Evolutionary conservation across 2,113 vertebrate species (phyloP).

Genomic region (Scomber colias): DNA sequence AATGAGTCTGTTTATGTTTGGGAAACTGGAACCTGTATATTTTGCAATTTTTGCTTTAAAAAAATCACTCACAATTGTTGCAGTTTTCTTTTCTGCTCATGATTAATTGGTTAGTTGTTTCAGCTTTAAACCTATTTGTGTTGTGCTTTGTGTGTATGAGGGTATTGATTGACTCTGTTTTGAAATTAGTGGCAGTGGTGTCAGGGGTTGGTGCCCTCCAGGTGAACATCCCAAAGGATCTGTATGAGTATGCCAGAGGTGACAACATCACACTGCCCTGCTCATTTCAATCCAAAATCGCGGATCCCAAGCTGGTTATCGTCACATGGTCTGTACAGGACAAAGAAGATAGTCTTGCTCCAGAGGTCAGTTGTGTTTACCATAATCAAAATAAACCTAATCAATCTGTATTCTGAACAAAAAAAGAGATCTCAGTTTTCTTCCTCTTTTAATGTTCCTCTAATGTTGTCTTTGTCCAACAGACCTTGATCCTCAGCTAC

Average conservation of each 20-base stretch:
- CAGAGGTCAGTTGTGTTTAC: constrained; percentile 50
- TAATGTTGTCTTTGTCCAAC: constrained; percentile 15
- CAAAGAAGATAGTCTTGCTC: rapidly evolving
- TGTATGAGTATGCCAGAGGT: constrained; percentile 70
- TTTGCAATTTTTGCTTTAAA: too few species aligned
- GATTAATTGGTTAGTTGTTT: too few species aligned
- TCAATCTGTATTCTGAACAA: not conserved
- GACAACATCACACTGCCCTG: constrained; percentile 76
- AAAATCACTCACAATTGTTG: too few species aligned
- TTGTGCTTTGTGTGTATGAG: not conserved
- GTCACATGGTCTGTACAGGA: constrained; percentile 59
- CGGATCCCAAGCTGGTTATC: rapidly evolving
- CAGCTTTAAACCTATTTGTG: not conserved
- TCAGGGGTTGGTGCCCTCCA: constrained; percentile 12
- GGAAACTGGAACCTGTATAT: too few species aligned
- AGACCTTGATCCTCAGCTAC: constrained; percentile 37
- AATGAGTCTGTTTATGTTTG: too few species aligned
- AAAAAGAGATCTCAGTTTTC: not conserved
- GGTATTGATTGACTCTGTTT: not conserved
- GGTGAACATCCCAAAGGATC: not conserved
- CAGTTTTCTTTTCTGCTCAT: too few species aligned
- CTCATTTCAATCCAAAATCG: rapidly evolving
- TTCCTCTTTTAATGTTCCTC: not conserved
- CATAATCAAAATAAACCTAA: too few species aligned
- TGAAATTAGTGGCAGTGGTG: constrained; percentile 52